These are phyloP conservation scores for Campoplex nolae DNA, from an alignment of 2,888 invertebrate species.

Conservation along the genomic window DNA sequence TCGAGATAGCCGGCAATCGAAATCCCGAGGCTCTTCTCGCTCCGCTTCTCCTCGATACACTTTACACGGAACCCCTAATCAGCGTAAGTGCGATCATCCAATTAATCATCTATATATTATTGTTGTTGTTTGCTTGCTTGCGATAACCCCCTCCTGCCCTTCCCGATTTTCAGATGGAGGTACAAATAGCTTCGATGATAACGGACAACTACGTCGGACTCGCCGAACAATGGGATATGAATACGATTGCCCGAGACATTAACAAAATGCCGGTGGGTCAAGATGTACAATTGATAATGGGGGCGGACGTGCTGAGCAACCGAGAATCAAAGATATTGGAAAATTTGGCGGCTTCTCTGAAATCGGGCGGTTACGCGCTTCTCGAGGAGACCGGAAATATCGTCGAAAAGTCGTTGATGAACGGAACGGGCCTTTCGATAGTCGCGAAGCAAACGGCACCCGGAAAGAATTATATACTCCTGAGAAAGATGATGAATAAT, in stretches of 20 bases:
- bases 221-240: conserved; percentile 88
- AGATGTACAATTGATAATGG: conserved; percentile 89
- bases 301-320: conserved; percentile 88
- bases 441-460: conserved; percentile 88
- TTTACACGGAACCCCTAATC: conserved; percentile 91
- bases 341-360: conserved; percentile 88
- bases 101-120: too few species aligned
- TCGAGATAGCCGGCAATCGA: conserved; percentile 89
- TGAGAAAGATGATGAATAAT: conserved; percentile 76
- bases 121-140: neutral
- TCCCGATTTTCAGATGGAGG: conserved; percentile 85
- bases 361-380: conserved; percentile 89
- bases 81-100: conserved; percentile 82
- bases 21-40: conserved; percentile 89
- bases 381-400: conserved; percentile 88
- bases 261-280: conserved; percentile 87
- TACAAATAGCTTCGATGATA: conserved; percentile 86
- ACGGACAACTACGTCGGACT: conserved; percentile 86
- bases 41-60: conserved; percentile 87
- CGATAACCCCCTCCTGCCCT: too few species aligned
- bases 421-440: conserved; percentile 85
- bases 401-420: conserved; percentile 72
- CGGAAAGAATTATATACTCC: conserved; percentile 88
- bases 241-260: conserved; percentile 88
- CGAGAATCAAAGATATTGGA: conserved; percentile 85